Base-by-base conservation (phyloP, 2,113 vertebrate genomes). In the Mus pahari region DNA sequence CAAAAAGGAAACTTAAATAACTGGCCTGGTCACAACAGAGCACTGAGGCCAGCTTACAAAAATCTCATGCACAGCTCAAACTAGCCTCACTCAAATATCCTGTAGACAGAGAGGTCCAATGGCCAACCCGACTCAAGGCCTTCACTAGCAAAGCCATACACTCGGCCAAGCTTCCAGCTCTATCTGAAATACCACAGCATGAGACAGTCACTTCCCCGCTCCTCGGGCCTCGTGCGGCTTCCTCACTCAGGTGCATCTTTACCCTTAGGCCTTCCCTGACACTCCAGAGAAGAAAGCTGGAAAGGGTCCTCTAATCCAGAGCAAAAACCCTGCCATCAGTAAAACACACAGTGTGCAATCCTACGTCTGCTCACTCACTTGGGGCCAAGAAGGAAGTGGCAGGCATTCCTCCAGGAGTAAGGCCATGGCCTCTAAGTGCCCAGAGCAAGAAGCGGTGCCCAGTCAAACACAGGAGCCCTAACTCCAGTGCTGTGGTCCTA, bases 321-420 rank as follows among this genome's bases (percentile, higher is more conserved):
- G 19, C 16, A 60, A 55, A 83, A 5, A 1, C 77, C 11, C 75
- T 53, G 13, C 71, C 10, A 24, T 0, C 5, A 5, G 7, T 0
- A 19, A 11, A 9, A 45, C 45, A 45, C 45, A 39, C 7, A 0
- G 42, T 0, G 31, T 31, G 16, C 42, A 12, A 1, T 22, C 20
- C 0, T 31, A 24, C 0, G 24, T 33, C 84, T 53, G 42, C 0
- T 50, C 64, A 26, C 42, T 17, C 9, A 7, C 64, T 36, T 22
- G 16, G 48, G 26, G 36, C 20, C 11, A 55, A 53, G 39, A 50
- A 31, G 42, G 6, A 8, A 42, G n/a, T 3, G 3, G 60, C 17
- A 7, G 19, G 22, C 64, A 36, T 2, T 7, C 9, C n/a, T 45
- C n/a, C 75, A 33, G 3, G 12, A 88, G 24, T 12, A 81, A 31